Evolutionary conservation across 2,113 vertebrate genomes (phyloP).

Genomic region (Dromiciops gliroides): DNA sequence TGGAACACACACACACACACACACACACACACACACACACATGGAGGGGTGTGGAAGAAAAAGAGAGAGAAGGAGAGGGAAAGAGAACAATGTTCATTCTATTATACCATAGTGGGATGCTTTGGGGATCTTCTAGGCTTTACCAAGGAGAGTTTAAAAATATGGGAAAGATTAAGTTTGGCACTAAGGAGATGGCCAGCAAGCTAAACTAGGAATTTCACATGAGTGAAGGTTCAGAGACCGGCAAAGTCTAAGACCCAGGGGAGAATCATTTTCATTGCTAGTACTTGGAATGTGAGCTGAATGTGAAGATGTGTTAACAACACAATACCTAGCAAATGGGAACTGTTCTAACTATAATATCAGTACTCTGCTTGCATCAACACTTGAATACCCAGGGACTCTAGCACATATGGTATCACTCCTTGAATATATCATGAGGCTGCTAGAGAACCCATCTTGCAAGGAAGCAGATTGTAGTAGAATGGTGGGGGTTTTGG

Average conservation of each 20-base stretch:
- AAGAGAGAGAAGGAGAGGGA: background rate
- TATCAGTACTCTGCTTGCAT: background rate
- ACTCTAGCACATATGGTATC: conserved; percentile 6
- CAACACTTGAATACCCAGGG: background rate
- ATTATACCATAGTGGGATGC: background rate
- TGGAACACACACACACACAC: no score
- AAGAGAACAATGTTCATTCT: background rate
- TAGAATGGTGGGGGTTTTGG: background rate
- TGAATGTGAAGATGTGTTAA: background rate
- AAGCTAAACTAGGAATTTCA: background rate
- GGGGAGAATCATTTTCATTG: background rate
- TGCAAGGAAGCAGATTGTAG: background rate
- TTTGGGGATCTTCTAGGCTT: background rate
- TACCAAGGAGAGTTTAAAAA: background rate
- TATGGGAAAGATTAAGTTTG: background rate
- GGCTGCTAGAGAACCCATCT: background rate
- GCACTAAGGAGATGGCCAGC: background rate
- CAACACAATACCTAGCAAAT: background rate
- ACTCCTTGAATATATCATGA: background rate
- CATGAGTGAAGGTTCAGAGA: background rate
- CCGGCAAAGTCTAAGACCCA: background rate
- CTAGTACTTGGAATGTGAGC: background rate
- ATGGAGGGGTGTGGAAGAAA: no score
- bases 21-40: no score
- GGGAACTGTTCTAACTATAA: background rate